Conservation (phyloP, 2,113 vertebrate species). For the Pristiophorus japonicus region DNA sequence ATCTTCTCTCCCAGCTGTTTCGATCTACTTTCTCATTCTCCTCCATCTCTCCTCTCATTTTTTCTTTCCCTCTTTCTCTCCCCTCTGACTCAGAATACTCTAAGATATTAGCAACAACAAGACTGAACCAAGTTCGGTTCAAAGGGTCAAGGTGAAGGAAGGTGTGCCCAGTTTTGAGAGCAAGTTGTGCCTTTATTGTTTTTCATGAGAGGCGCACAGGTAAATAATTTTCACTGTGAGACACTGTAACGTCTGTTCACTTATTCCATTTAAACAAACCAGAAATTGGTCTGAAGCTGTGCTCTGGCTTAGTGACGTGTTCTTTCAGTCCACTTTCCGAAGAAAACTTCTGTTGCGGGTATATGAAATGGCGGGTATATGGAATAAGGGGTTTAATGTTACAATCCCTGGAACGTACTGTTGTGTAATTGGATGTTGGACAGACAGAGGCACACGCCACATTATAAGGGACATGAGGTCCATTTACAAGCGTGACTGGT, state of each 20-base stretch:
- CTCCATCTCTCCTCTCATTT: neutral
- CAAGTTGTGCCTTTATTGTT: neutral
- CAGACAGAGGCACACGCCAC: neutral
- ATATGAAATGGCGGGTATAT: neutral
- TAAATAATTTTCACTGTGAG: neutral
- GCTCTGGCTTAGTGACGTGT: neutral
- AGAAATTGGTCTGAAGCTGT: neutral
- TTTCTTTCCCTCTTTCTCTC: neutral
- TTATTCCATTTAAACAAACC: neutral
- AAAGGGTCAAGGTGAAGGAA: neutral
- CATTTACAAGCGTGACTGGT: neutral
- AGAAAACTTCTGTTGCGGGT: neutral
- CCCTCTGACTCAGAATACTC: neutral
- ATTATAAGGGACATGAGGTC: neutral
- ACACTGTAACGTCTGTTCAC: neutral
- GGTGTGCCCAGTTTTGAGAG: neutral
- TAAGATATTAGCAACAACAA: neutral
- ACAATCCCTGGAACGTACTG: neutral
- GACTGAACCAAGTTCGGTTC: neutral
- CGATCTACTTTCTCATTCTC: neutral
- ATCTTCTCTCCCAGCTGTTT: neutral
- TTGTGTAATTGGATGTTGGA: neutral
- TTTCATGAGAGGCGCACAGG: neutral
- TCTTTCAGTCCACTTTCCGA: neutral
- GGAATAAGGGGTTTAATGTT: neutral